These are phyloP conservation scores for Aurelia coerulea DNA, from an alignment of 30 jellyfish, hydroid and myxozoan genomes.

Conservation along the genomic window DNA sequence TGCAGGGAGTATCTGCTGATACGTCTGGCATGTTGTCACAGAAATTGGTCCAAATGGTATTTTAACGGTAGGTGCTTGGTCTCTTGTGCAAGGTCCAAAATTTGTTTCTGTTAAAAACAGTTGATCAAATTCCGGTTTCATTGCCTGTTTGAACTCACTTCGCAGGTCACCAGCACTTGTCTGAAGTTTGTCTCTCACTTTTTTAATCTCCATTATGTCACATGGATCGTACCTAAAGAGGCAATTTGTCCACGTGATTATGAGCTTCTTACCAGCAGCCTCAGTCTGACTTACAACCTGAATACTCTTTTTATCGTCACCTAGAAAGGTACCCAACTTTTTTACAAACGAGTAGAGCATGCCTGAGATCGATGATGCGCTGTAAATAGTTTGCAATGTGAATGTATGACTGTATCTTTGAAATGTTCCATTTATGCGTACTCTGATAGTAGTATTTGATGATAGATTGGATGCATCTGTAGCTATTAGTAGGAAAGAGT, in stretches of 20 bases:
- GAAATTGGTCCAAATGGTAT: slow-evolving; percentile 65
- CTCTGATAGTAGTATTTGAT: slow-evolving; percentile 46
- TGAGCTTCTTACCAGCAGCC: slow-evolving; percentile 46
- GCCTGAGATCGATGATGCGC: slow-evolving; percentile 16
- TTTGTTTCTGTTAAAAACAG: slow-evolving; percentile 33
- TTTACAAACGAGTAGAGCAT: slow-evolving; percentile 46
- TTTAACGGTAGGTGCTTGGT: slow-evolving; percentile 68
- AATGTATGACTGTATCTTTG: slow-evolving; percentile 54
- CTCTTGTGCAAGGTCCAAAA: slow-evolving; percentile 79
- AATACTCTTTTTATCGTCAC: slow-evolving; percentile 38
- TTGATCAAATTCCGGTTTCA: slow-evolving; percentile 72
- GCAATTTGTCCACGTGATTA: slow-evolving; percentile 81
- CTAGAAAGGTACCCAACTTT: slow-evolving; percentile 44
- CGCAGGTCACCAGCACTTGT: slow-evolving; percentile 17
- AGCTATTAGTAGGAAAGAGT: slow-evolving; percentile 60
- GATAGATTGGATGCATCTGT: slow-evolving; percentile 62
- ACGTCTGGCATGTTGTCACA: slow-evolving; percentile 68
- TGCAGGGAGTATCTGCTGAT: slow-evolving; percentile 62
- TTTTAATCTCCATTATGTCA: slow-evolving; percentile 45
- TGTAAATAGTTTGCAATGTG: slow-evolving; percentile 27
- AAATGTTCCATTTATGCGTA: slow-evolving; percentile 48
- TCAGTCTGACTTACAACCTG: slow-evolving; percentile 44
- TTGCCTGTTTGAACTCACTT: slow-evolving; percentile 31
- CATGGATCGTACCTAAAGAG: slow-evolving; percentile 76
- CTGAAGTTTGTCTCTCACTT: slow-evolving; percentile 27